Conservation (phyloP, 2,888 invertebrate genomes). For the Laspeyria flexula region DNA sequence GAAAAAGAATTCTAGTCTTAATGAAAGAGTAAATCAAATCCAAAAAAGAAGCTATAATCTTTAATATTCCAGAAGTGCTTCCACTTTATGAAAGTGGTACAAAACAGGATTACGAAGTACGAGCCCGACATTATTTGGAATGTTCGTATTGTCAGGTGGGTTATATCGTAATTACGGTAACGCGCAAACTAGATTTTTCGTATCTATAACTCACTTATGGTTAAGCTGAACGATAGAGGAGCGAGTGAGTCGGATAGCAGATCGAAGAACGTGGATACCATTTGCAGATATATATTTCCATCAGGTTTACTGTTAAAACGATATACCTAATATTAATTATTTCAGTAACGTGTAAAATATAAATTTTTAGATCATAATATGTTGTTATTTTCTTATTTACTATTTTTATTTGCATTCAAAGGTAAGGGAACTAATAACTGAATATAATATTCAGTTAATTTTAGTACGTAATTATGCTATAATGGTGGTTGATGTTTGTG, state of each 20-base stretch:
- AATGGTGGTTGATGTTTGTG: no score
- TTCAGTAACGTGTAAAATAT: no score
- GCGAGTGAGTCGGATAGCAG: slow-evolving; percentile 4
- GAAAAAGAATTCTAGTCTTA: background rate
- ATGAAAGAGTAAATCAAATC: no score
- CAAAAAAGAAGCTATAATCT: no score
- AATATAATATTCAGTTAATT: no score
- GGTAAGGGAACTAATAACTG: no score
- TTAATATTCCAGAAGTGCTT: background rate
- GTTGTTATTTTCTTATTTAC: no score
- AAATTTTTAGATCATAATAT: no score
- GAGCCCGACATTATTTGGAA: slow-evolving; percentile 10
- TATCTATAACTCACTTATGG: slow-evolving; percentile 56
- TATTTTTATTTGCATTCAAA: no score
- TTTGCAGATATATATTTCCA: slow-evolving; percentile 47
- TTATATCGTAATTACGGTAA: slow-evolving; percentile 21
- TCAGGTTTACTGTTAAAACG: slow-evolving; percentile 9
- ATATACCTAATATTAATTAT: slow-evolving; percentile 19
- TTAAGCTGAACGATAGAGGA: slow-evolving; percentile 28
- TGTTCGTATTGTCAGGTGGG: slow-evolving; percentile 20
- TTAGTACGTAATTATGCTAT: no score
- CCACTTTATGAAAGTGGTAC: background rate
- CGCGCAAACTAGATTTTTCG: slow-evolving; percentile 38
- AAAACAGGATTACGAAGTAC: background rate
- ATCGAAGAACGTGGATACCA: slow-evolving; percentile 21